phyloP scores from a whole-genome alignment of 2,113 vertebrate genomes.

The Peucedramus taeniatus region DNA sequence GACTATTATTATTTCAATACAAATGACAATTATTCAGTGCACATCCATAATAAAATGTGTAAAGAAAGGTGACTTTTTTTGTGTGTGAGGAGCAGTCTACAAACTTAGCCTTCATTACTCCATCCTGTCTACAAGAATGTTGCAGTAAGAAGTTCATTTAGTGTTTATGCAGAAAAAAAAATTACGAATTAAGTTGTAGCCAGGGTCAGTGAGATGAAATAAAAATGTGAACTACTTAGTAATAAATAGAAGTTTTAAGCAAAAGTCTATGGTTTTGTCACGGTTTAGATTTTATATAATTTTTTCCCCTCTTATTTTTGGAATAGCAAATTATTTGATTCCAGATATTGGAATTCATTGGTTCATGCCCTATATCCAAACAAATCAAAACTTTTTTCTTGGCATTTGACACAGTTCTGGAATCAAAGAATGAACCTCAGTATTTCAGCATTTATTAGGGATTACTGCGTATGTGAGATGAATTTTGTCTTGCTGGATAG shows the following conservation, averaged over 20 bases:
- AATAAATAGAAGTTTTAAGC: background rate
- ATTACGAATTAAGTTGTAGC: background rate
- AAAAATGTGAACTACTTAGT: background rate
- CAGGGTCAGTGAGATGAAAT: background rate
- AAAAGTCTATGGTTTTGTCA: background rate
- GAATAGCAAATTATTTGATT: background rate
- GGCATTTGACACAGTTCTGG: background rate
- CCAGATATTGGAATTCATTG: background rate
- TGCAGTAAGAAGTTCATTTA: background rate
- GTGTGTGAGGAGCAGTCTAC: background rate
- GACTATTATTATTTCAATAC: background rate
- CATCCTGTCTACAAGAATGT: background rate
- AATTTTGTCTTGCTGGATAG: background rate
- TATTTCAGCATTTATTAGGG: background rate
- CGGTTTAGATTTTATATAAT: background rate
- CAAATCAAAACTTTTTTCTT: background rate
- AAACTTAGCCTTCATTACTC: background rate
- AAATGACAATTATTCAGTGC: background rate
- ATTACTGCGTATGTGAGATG: background rate
- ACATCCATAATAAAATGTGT: background rate
- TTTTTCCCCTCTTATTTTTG: background rate
- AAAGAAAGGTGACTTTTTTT: background rate
- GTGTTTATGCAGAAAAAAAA: background rate
- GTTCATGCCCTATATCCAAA: background rate
- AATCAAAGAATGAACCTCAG: background rate